Conservation (phyloP, 2,797 vertebrate species). For the Ispidina picta region DNA sequence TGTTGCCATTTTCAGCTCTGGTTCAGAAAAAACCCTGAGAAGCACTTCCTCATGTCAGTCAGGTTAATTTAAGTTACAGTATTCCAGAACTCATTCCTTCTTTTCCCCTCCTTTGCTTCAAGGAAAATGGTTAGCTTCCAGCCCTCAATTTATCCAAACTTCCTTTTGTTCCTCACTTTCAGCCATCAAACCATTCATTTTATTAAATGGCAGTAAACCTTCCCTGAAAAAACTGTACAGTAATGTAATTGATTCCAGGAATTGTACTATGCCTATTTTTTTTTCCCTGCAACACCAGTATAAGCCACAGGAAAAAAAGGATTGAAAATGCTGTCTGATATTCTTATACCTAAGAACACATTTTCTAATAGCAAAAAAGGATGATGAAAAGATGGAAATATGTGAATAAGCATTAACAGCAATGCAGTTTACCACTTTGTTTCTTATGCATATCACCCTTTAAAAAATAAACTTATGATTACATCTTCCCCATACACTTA, state of each 20-base stretch:
- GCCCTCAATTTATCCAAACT: neutral
- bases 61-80: neutral
- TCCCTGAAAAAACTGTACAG: neutral
- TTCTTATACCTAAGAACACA: neutral
- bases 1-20: neutral
- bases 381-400: neutral
- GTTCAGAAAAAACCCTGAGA: neutral
- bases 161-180: neutral
- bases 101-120: neutral
- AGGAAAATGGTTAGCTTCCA: neutral
- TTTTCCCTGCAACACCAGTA: neutral
- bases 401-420: neutral
- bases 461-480: neutral
- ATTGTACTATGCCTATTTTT: neutral
- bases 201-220: neutral
- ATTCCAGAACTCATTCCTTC: neutral
- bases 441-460: neutral
- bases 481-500: slow-evolving; percentile 12
- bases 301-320: neutral
- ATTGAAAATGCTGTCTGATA: neutral
- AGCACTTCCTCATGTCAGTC: neutral
- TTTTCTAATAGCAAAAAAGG: neutral
- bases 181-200: neutral
- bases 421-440: neutral
- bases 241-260: neutral